Percentiles rank a stretch among this genome's conserved stretches.
These are phyloP conservation scores for Schizaphis graminum DNA, from an alignment of 2,888 invertebrate species.

Conservation along the genomic window DNA sequence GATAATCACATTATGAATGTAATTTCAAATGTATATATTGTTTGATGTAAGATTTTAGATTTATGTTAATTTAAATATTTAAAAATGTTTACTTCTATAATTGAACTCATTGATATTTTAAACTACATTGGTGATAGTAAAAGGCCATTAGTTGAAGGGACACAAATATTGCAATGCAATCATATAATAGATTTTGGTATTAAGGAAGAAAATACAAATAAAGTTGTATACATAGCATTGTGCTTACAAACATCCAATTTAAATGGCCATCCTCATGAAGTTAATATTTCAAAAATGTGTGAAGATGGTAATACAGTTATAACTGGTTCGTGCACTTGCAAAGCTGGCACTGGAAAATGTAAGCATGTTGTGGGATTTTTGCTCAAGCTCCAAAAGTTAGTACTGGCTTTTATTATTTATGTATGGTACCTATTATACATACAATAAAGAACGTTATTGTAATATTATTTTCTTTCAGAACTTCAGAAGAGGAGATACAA, in stretches of 20 bases:
- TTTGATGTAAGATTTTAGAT: too few relatives aligned
- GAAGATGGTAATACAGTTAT: background rate
- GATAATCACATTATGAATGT: too few relatives aligned
- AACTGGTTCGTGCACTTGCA: background rate
- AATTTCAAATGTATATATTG: too few relatives aligned
- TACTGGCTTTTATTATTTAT: background rate
- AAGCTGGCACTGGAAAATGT: conserved; percentile 16
- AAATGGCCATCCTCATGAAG: conserved; percentile 5
- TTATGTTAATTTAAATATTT: background rate
- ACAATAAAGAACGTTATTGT: background rate
- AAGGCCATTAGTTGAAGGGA: background rate
- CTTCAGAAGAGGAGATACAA: background rate
- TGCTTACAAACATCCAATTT: conserved; percentile 12
- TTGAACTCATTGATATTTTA: background rate
- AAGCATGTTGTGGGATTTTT: conserved; percentile 13
- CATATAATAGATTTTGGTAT: conserved; percentile 7
- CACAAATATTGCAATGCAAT: background rate
- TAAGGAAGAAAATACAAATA: background rate
- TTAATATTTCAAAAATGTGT: background rate
- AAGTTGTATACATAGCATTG: background rate
- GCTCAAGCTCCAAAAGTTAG: conserved; percentile 1
- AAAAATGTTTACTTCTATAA: background rate
- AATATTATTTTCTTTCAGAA: background rate
- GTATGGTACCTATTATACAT: too few relatives aligned
- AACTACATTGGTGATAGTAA: conserved; percentile 14